Conservation (phyloP, 2,113 vertebrate genomes). For the Gila orcuttii region DNA sequence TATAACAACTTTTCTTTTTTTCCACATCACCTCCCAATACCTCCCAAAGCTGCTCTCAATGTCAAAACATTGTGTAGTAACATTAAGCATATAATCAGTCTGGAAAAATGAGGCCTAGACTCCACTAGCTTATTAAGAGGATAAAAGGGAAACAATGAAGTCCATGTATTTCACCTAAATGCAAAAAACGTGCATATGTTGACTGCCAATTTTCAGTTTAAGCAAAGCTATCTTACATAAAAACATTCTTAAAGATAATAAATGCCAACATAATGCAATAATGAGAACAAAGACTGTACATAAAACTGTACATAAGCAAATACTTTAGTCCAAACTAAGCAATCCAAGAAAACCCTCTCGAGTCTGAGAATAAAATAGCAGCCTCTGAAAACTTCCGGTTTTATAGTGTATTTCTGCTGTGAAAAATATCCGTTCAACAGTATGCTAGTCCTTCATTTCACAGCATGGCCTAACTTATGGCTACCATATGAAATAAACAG, state of each 20-base stretch:
- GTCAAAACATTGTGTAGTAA: neutral
- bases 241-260: neutral
- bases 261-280: constrained; percentile 6
- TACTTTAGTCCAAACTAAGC: neutral
- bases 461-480: constrained; percentile 18
- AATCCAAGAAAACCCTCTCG: neutral
- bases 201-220: neutral
- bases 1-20: neutral
- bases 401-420: neutral
- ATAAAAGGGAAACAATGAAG: neutral
- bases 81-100: neutral
- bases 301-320: neutral
- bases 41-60: neutral
- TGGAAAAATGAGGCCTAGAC: neutral
- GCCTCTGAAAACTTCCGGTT: neutral
- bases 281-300: neutral
- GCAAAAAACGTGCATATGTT: neutral
- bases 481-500: constrained; percentile 9
- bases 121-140: neutral
- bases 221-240: neutral
- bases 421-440: neutral
- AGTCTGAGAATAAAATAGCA: neutral
- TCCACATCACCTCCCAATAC: neutral
- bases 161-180: neutral
- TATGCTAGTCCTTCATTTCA: constrained; percentile 11